A percentile compares a stretch with the other conserved stretches of the same genome.
Evolutionary conservation across 53 echinoderm and acorn worm species (phyloP).

Genomic region (Zoroaster sp.): DNA sequence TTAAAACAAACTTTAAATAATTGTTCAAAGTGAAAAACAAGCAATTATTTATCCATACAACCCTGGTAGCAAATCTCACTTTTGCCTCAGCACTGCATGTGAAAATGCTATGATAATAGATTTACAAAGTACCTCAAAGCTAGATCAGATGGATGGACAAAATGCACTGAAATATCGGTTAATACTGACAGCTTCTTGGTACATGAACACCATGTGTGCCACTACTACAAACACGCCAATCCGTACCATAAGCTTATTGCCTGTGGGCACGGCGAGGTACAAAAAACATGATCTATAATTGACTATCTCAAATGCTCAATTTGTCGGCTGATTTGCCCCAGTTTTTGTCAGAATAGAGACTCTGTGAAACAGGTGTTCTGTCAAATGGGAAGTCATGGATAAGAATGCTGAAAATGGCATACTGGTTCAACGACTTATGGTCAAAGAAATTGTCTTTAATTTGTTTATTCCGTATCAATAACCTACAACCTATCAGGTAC

Average conservation of each 20-base stretch:
- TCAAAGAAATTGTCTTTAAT: neutral
- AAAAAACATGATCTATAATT: constrained; percentile 23
- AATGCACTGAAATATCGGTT: no score
- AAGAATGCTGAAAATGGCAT: neutral
- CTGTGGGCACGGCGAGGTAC: constrained; percentile 22
- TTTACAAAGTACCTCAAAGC: no score
- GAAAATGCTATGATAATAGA: no score
- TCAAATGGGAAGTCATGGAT: constrained; percentile 3
- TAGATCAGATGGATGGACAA: no score
- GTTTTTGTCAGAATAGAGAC: constrained; percentile 22
- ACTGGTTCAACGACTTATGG: neutral
- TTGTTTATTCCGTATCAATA: neutral
- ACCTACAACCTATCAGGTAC: neutral
- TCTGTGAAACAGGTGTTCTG: constrained; percentile 17
- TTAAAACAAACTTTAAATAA: no score
- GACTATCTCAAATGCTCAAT: constrained; percentile 42
- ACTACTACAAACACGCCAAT: neutral
- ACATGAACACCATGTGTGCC: neutral
- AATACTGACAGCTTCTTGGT: no score
- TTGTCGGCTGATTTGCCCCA: constrained; percentile 50
- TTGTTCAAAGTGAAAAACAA: no score
- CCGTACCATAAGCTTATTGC: neutral
- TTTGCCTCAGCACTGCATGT: no score
- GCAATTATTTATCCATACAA: no score
- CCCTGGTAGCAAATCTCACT: no score